phyloP scores from a whole-genome alignment of 2,888 invertebrate species.

The Ametastegia equiseti region DNA sequence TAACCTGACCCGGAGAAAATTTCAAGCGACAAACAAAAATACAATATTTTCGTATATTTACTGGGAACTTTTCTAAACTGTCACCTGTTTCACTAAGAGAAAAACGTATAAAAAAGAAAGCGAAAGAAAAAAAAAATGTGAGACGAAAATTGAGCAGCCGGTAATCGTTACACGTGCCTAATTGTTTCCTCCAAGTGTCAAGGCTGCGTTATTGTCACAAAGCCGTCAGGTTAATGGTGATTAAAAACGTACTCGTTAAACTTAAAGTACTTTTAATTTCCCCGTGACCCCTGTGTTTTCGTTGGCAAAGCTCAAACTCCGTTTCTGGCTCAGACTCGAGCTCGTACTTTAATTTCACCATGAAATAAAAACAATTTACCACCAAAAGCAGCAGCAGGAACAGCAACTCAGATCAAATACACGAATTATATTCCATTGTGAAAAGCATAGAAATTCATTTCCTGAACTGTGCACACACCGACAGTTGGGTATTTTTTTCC shows the following conservation, averaged over 20 bases:
- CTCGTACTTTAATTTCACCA: background rate
- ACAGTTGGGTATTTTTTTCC: background rate
- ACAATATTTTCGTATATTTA: too few relatives aligned
- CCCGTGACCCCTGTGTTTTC: background rate
- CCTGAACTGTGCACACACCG: background rate
- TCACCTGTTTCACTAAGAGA: background rate
- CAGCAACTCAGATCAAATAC: background rate
- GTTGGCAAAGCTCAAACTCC: background rate
- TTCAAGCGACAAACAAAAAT: too few relatives aligned
- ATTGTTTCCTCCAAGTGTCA: constrained; percentile 35
- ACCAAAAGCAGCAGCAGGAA: background rate
- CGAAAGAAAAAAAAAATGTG: background rate
- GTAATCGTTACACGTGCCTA: constrained; percentile 10
- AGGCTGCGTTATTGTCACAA: constrained; percentile 30
- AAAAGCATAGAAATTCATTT: background rate
- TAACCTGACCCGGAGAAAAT: too few relatives aligned
- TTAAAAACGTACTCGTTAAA: constrained; percentile 38
- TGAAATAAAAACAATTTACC: background rate
- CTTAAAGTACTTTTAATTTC: constrained; percentile 34
- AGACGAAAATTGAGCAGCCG: background rate
- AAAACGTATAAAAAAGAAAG: background rate
- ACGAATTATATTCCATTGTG: background rate
- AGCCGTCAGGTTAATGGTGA: constrained; percentile 36
- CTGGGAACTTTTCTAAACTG: too few relatives aligned
- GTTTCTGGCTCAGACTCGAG: too few relatives aligned